Conservation (phyloP, 2,888 invertebrate genomes). For the Limnephilus auricula region DNA sequence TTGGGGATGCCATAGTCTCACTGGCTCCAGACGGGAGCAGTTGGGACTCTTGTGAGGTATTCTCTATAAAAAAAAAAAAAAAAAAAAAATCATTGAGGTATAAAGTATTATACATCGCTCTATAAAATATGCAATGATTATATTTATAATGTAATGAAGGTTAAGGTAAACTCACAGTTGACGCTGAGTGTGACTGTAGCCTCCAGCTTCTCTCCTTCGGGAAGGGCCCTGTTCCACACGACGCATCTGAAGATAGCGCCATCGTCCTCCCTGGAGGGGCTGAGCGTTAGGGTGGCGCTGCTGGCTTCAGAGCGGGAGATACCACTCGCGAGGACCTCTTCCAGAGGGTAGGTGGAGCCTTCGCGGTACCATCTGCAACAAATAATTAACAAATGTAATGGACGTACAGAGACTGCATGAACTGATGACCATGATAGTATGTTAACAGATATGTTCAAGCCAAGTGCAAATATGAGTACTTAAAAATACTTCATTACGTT, state of each 20-base stretch:
- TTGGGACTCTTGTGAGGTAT: too few species aligned
- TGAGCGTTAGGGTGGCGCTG: conserved; percentile 85
- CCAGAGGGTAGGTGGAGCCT: conserved; percentile 84
- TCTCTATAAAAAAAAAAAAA: too few species aligned
- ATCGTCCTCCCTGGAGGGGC: conserved; percentile 90
- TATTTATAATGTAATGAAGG: background rate
- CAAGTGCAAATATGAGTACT: too few species aligned
- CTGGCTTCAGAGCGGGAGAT: conserved; percentile 86
- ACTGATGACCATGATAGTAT: too few species aligned
- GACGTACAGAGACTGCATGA: too few species aligned
- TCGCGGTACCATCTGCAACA: conserved; percentile 87
- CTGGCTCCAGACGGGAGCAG: too few species aligned
- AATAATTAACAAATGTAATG: background rate
- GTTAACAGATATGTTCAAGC: too few species aligned
- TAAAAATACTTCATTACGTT: too few species aligned
- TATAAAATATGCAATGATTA: background rate
- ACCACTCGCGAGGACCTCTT: conserved; percentile 83
- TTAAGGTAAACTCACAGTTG: conserved; percentile 85
- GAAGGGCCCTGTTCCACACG: conserved; percentile 93
- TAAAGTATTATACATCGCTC: too few species aligned
- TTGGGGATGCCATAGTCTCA: too few species aligned
- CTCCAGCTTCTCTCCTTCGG: conserved; percentile 87
- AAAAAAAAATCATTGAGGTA: too few species aligned
- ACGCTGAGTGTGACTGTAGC: conserved; percentile 89
- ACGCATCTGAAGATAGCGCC: conserved; percentile 90